These are phyloP conservation scores for Carassius gibelio DNA, from an alignment of 2,113 vertebrate species.

Conservation along the genomic window DNA sequence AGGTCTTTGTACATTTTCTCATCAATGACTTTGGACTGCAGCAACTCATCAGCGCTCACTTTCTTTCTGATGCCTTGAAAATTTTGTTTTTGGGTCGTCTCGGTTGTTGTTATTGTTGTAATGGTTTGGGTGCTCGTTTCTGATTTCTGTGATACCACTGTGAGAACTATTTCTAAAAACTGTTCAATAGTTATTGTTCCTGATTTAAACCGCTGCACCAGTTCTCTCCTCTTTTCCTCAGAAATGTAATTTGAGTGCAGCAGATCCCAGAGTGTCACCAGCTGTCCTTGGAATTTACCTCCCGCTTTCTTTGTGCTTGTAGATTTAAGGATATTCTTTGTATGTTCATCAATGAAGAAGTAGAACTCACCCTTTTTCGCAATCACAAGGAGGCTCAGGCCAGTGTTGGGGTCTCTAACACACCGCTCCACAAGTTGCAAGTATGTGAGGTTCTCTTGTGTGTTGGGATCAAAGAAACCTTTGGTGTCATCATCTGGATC, in stretches of 20 bases:
- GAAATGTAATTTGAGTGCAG: constrained; percentile 78
- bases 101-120: constrained; percentile 66
- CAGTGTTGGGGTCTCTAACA: constrained; percentile 64
- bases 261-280: constrained; percentile 79
- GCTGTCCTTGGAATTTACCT: constrained; percentile 67
- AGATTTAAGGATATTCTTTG: constrained; percentile 50
- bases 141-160: constrained; percentile 65
- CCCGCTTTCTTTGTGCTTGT: constrained; percentile 68
- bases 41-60: constrained; percentile 64
- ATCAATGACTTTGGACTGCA: constrained; percentile 54
- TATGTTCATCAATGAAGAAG: constrained; percentile 54
- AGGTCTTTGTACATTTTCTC: constrained; percentile 46
- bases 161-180: constrained; percentile 56
- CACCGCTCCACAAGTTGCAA: constrained; percentile 77
- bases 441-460: constrained; percentile 75
- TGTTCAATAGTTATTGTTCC: constrained; percentile 57
- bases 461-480: no score
- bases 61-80: constrained; percentile 88
- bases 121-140: constrained; percentile 68
- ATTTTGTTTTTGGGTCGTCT: not conserved
- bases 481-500: no score
- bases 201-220: constrained; percentile 69
- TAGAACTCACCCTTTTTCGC: constrained; percentile 67
- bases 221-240: constrained; percentile 73
- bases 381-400: constrained; percentile 71